Conservation (phyloP, 2,797 vertebrate genomes). For the Carduelis carduelis region DNA sequence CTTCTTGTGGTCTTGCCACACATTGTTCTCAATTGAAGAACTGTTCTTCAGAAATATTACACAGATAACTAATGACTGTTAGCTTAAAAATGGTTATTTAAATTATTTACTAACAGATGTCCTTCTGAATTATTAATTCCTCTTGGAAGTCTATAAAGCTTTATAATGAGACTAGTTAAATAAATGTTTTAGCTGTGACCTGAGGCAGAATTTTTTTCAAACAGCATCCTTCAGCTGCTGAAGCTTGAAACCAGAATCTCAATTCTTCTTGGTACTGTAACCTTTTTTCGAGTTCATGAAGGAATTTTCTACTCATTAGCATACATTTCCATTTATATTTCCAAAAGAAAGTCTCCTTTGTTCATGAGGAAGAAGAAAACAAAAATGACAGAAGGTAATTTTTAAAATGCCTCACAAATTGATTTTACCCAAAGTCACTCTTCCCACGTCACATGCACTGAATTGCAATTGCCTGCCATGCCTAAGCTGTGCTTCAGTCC, state of each 20-base stretch:
- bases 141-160: neutral
- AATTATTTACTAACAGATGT: conserved; percentile 1
- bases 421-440: neutral
- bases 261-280: neutral
- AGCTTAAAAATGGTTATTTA: neutral
- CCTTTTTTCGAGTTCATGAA: neutral
- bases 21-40: neutral
- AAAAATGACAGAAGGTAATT: neutral
- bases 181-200: neutral
- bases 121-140: neutral
- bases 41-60: neutral
- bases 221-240: neutral
- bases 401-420: neutral
- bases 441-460: neutral
- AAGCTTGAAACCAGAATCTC: neutral
- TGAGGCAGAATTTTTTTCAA: neutral
- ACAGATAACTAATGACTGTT: neutral
- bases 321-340: neutral
- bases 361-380: neutral
- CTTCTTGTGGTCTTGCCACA: neutral
- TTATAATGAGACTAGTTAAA: neutral
- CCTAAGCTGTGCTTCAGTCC: neutral
- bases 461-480: neutral
- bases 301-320: neutral
- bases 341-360: neutral